phyloP scores from a whole-genome alignment of 2,888 invertebrate species.

The Galerucella calmariensis region DNA sequence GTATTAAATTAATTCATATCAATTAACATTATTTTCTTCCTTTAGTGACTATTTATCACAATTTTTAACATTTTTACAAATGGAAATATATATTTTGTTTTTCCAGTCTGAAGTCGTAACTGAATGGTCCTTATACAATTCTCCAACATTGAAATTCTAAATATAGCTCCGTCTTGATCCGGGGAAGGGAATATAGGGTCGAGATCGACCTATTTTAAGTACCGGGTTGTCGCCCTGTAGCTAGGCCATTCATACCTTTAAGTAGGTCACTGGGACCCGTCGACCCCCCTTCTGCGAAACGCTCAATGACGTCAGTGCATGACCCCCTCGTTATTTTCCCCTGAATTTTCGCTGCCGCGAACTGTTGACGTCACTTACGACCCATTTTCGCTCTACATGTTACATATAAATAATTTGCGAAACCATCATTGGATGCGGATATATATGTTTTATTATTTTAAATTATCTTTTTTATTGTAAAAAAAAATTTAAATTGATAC shows the following conservation, averaged over 20 bases:
- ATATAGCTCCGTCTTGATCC: slow-evolving; percentile 48
- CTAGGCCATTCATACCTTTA: slow-evolving; percentile 56
- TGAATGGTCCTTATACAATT: neutral
- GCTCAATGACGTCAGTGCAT: slow-evolving; percentile 38
- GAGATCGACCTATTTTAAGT: slow-evolving; percentile 53
- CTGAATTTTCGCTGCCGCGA: slow-evolving; percentile 31
- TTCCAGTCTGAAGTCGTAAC: too few relatives aligned
- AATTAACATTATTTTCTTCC: too few relatives aligned
- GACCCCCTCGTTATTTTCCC: slow-evolving; percentile 39
- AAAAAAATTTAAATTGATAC: too few relatives aligned
- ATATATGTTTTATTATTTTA: too few relatives aligned
- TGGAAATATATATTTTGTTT: too few relatives aligned
- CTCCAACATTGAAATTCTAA: slow-evolving; percentile 51
- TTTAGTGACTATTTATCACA: too few relatives aligned
- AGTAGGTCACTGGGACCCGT: slow-evolving; percentile 45
- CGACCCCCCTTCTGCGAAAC: slow-evolving; percentile 22
- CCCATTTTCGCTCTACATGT: slow-evolving; percentile 27
- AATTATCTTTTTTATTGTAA: too few relatives aligned
- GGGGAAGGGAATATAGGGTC: slow-evolving; percentile 32
- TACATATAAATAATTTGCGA: too few relatives aligned
- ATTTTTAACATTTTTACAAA: too few relatives aligned
- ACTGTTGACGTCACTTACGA: slow-evolving; percentile 32
- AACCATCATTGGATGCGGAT: too few relatives aligned
- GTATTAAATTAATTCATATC: too few relatives aligned
- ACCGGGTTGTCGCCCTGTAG: slow-evolving; percentile 58